Conservation (phyloP, 2,113 vertebrate genomes). For the Ciconia stormi region DNA sequence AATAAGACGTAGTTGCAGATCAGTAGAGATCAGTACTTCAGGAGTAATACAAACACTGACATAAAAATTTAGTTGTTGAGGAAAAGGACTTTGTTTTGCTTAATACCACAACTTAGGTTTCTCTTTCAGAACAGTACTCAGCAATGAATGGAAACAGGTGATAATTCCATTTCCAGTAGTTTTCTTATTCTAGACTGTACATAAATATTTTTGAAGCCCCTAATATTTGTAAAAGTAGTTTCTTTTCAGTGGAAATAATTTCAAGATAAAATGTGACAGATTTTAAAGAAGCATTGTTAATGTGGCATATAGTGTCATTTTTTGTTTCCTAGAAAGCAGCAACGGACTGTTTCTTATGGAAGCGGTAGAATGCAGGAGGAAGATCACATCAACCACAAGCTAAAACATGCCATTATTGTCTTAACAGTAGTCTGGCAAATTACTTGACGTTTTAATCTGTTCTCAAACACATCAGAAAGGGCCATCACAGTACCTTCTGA, state of each 20-base stretch:
- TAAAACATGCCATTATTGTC: background rate
- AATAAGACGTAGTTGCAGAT: background rate
- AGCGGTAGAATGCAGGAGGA: background rate
- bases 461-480: background rate
- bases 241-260: background rate
- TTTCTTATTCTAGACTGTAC: background rate
- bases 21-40: background rate
- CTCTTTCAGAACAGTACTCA: background rate
- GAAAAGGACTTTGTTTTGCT: background rate
- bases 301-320: background rate
- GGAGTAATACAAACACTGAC: background rate
- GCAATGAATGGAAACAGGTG: background rate
- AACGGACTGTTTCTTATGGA: background rate
- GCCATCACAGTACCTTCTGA: background rate
- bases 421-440: background rate
- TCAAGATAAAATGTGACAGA: background rate
- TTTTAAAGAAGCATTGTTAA: background rate
- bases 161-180: background rate
- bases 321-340: background rate
- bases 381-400: background rate
- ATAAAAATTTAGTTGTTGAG: background rate
- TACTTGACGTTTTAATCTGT: background rate
- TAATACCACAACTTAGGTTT: background rate
- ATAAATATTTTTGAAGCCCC: background rate
- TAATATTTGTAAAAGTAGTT: background rate